Percentiles rank a stretch among this genome's conserved stretches.
Evolutionary conservation across 1,140 invertebrate genomes (phyloP).

Genomic region (Magallana ariakensis): DNA sequence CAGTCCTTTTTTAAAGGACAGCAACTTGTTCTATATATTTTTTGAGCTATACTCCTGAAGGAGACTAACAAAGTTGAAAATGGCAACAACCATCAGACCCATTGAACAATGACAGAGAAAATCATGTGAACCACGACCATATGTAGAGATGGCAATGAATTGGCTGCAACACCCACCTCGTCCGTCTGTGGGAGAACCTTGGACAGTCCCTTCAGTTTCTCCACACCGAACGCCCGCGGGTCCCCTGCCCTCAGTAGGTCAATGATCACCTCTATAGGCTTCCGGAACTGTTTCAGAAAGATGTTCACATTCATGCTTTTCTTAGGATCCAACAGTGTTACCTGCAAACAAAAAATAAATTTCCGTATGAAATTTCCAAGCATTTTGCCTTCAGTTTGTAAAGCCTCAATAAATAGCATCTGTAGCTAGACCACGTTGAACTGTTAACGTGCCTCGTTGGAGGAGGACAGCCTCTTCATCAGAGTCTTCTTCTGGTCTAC

Average conservation of each 20-base stretch:
- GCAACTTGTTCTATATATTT: too few relatives aligned
- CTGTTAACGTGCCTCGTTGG: slow-evolving; percentile 60
- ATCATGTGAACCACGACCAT: too few relatives aligned
- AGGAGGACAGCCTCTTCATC: slow-evolving; percentile 60
- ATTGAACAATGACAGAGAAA: too few relatives aligned
- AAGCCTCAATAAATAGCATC: background rate
- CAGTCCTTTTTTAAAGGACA: too few relatives aligned
- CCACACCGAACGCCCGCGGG: slow-evolving; percentile 94
- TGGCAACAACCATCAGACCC: too few relatives aligned
- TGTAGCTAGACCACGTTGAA: background rate
- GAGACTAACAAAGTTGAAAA: too few relatives aligned
- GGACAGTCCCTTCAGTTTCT: slow-evolving; percentile 93
- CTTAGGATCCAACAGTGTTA: slow-evolving; percentile 84
- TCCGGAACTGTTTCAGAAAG: slow-evolving; percentile 95
- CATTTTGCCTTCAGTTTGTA: background rate
- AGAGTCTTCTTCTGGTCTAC: slow-evolving; percentile 59
- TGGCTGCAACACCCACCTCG: slow-evolving; percentile 82
- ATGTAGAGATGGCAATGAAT: too few relatives aligned
- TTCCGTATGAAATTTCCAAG: background rate
- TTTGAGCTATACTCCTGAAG: too few relatives aligned
- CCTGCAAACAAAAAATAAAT: slow-evolving; percentile 59
- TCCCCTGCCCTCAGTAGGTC: slow-evolving; percentile 91
- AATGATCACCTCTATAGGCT: slow-evolving; percentile 94
- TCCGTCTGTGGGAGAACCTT: slow-evolving; percentile 96
- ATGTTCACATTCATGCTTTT: slow-evolving; percentile 98